Evolutionary conservation across 2,113 vertebrate genomes (phyloP), one percentile per base, ranked within the genome.

Genomic region (Fregetta grallaria): DNA sequence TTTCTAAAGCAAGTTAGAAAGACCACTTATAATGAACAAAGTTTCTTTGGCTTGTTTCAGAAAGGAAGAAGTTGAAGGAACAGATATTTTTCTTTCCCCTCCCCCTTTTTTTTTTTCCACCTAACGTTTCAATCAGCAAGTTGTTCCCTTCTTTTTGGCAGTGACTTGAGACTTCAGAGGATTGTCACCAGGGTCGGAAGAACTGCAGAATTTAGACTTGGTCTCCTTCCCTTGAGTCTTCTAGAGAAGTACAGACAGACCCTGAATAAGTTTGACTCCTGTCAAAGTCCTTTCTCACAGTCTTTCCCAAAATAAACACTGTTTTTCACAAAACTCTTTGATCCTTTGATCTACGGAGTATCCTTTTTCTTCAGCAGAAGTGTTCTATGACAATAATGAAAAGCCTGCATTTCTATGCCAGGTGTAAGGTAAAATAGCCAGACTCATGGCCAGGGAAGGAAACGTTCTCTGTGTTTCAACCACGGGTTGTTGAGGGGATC

Each of bases 401-500:
- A 55, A 74, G 9, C 14, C 36, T 62, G 9, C 22, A 20, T 71
- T 85, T 90, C n/a, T 70, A 0, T 58, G 34, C 25, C 49, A 32
- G 7, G 1, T n/a, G 21, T 66, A 58, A 74, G 73, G 21, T 30
- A 47, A 80, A 84, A 52, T 7, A 68, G 40, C 40, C 36, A 76
- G 59, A n/a, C 25, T 70, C 3, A 11, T 45, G 50, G 30, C 30
- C 16, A 44, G 79, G 34, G 20, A 66, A 59, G 13, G 55, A 53
- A 42, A 29, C 73, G 25, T 56, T 23, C n/a, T 15, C 13, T 50
- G 11, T 70, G 23, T 78, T 94, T 78, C 52, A 77, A 6, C 29
- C 7, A 4, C 1, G 2, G 8, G 14, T 45, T 68, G 10, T 42
- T 65, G 45, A 70, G 22, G 34, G 30, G 7, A 4, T 76, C 0